phyloP scores from a whole-genome alignment of 1,140 invertebrate genomes.

The Meloidogyne hapla region DNA sequence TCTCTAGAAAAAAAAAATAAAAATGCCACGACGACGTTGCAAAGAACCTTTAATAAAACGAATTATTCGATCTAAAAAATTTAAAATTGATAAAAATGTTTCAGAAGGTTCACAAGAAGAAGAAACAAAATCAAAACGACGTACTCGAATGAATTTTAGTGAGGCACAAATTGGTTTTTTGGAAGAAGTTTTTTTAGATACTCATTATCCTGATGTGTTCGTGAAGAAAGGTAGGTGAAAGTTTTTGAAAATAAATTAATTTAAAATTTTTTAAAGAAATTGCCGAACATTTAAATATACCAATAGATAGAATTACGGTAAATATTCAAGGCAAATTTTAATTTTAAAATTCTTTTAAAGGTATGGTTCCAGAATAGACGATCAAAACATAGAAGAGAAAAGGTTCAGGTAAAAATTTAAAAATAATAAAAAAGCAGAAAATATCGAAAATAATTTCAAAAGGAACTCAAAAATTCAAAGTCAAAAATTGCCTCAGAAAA shows the following conservation, averaged over 20 bases:
- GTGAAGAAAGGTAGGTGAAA: background rate
- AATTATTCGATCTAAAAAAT: background rate
- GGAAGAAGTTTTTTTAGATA: background rate
- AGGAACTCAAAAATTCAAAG: too few species aligned
- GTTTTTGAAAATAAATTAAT: too few species aligned
- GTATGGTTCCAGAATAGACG: conserved; percentile 35
- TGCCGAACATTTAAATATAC: conserved; percentile 15
- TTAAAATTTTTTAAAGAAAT: conserved; percentile 18
- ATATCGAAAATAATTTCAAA: background rate
- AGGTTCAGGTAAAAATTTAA: background rate
- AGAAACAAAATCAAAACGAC: conserved; percentile 2
- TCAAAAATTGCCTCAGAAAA: background rate
- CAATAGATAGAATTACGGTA: conserved; percentile 30
- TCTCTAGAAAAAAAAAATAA: background rate
- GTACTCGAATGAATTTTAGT: conserved; percentile 18
- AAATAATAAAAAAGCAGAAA: background rate
- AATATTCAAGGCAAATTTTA: background rate
- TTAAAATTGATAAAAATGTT: background rate
- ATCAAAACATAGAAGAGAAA: conserved; percentile 10
- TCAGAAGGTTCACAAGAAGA: background rate
- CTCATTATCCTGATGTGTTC: conserved; percentile 10
- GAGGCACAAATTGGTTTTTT: background rate
- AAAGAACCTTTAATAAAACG: background rate
- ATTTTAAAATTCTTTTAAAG: conserved; percentile 15
- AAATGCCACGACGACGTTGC: background rate